Conservation (phyloP, 2,113 vertebrate species). For the Megaceryle torquata region DNA sequence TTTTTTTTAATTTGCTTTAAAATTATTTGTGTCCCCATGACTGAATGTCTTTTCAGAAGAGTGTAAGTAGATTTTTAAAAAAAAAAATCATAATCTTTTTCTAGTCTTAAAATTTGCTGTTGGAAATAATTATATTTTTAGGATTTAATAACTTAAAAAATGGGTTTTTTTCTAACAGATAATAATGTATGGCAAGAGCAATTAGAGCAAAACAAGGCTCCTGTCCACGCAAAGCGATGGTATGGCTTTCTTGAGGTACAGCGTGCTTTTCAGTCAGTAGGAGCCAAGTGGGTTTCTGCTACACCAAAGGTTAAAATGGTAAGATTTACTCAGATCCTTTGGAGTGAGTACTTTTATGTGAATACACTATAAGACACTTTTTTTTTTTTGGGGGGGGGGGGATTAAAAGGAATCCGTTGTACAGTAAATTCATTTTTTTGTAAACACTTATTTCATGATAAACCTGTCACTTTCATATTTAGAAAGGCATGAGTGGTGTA, state of each 20-base stretch:
- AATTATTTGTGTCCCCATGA: background rate
- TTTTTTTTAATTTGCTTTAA: background rate
- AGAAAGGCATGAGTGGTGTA: background rate
- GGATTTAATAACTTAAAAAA: background rate
- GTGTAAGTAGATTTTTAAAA: background rate
- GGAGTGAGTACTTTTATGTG: background rate
- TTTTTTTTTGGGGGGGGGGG: no score
- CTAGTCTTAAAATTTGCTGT: background rate
- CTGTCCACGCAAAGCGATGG: slow-evolving; percentile 87
- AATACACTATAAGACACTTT: background rate
- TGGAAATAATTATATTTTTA: background rate
- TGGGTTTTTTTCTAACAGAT: slow-evolving; percentile 69
- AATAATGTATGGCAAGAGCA: slow-evolving; percentile 78
- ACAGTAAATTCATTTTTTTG: background rate
- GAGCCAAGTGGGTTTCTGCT: slow-evolving; percentile 76
- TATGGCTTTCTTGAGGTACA: slow-evolving; percentile 88
- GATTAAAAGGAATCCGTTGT: background rate
- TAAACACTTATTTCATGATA: background rate
- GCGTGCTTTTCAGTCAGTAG: slow-evolving; percentile 80
- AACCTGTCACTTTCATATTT: background rate
- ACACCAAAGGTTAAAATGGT: slow-evolving; percentile 66
- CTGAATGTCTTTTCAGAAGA: background rate
- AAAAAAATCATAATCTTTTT: background rate
- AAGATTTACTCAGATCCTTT: slow-evolving; percentile 20
- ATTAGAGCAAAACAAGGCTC: slow-evolving; percentile 71